Evolutionary conservation across 2,888 invertebrate species (phyloP).

Genomic region (Stenodera caucasica): DNA sequence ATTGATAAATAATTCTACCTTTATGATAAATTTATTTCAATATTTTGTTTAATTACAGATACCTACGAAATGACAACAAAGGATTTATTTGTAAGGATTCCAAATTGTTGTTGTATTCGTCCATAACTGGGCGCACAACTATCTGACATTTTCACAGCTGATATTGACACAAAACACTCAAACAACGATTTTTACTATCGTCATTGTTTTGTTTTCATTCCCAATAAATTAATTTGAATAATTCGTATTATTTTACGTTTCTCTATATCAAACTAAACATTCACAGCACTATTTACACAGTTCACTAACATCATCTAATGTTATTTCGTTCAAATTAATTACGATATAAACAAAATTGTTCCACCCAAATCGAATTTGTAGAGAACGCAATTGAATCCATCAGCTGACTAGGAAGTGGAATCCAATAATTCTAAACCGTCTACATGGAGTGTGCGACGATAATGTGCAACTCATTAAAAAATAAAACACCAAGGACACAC

Average conservation of each 20-base stretch:
- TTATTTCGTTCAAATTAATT: not conserved
- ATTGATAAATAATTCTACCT: not conserved
- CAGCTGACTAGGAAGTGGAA: constrained; percentile 50
- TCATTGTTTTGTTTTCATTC: constrained; percentile 14
- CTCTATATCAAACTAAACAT: not conserved
- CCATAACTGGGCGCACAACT: constrained; percentile 45
- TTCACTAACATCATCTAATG: not conserved
- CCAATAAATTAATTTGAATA: constrained; percentile 5
- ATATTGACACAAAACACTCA: constrained; percentile 41
- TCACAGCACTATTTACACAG: not conserved
- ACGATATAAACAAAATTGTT: no score
- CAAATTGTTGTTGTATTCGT: constrained; percentile 39
- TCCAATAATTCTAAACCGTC: constrained; percentile 30
- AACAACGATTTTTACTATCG: constrained; percentile 30
- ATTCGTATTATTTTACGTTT: not conserved
- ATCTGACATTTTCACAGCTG: constrained; percentile 54
- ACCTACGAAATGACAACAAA: constrained; percentile 39
- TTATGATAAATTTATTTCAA: not conserved
- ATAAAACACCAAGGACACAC: not conserved
- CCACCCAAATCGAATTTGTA: constrained; percentile 21
- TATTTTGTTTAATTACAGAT: not conserved
- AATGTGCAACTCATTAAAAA: constrained; percentile 38
- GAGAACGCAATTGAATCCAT: constrained; percentile 47
- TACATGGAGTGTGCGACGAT: constrained; percentile 30
- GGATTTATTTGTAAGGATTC: constrained; percentile 39